Percentiles rank a stretch among this genome's conserved stretches.
Conservation (phyloP, 1,140 invertebrate species). For the Triops cancriformis region DNA sequence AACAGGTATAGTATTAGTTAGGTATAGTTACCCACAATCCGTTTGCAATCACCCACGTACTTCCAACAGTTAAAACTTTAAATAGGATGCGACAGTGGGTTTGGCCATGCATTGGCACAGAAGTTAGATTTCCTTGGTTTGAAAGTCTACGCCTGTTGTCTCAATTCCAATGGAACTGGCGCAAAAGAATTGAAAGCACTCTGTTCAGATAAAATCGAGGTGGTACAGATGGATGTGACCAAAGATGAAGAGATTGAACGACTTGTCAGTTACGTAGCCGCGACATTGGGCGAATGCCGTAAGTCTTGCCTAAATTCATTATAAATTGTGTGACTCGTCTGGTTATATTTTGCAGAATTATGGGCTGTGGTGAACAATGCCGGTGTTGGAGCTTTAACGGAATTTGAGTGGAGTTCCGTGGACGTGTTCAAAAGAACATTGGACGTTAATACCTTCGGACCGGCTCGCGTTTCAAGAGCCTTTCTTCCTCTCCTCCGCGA, state of each 20-base stretch:
- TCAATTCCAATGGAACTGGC: conserved; percentile 40
- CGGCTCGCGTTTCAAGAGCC: conserved; percentile 43
- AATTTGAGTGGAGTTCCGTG: conserved; percentile 45
- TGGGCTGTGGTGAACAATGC: conserved; percentile 87
- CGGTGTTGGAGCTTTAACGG: conserved; percentile 47
- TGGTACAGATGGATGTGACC: conserved; percentile 38
- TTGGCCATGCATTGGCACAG: conserved; percentile 39
- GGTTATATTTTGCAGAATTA: conserved; percentile 42
- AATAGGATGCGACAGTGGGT: conserved; percentile 40
- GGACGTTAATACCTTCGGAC: conserved; percentile 47
- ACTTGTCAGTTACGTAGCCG: background rate
- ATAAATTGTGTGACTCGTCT: background rate
- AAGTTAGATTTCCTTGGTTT: conserved; percentile 40
- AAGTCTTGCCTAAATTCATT: background rate
- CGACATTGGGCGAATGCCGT: background rate
- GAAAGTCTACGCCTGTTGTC: conserved; percentile 44
- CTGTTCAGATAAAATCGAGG: conserved; percentile 35
- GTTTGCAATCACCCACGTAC: background rate
- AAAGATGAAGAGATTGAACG: conserved; percentile 35
- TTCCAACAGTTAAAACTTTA: background rate
- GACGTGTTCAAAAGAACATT: conserved; percentile 36
- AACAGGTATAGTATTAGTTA: conserved; percentile 30
- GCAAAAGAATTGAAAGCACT: conserved; percentile 37
- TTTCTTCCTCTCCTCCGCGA: conserved; percentile 43
- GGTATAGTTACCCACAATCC: too few species aligned